These are phyloP conservation scores for Diarsia mendica DNA, from an alignment of 2,888 invertebrate genomes.

Conservation along the genomic window DNA sequence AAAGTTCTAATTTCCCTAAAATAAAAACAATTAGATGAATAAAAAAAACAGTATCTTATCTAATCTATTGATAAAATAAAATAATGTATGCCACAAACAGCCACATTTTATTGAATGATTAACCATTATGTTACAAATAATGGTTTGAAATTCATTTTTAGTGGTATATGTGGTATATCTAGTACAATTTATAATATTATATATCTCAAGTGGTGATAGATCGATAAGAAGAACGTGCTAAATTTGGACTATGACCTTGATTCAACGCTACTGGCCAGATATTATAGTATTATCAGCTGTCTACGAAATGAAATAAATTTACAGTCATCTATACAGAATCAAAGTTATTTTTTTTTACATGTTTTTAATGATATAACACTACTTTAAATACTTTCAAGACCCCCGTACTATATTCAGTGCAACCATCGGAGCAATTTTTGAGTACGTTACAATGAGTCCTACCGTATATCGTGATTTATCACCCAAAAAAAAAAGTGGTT, in stretches of 20 bases:
- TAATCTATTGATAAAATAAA: background rate
- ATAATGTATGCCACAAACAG: background rate
- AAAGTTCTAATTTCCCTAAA: no score
- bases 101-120: background rate
- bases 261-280: background rate
- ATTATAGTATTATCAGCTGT: background rate
- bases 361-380: no score
- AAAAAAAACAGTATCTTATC: background rate
- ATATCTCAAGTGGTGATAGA: conserved; percentile 8
- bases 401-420: no score
- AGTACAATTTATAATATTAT: conserved; percentile 5
- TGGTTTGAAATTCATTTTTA: background rate
- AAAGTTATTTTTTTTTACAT: no score
- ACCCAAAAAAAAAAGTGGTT: no score
- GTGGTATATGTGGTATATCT: background rate
- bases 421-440: no score
- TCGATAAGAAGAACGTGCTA: conserved; percentile 9
- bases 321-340: no score
- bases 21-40: background rate
- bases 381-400: no score
- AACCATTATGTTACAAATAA: conserved; percentile 3
- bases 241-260: conserved; percentile 2
- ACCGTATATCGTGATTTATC: no score
- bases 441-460: no score
- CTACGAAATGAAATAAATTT: no score